Evolutionary conservation across 2,797 vertebrate species (phyloP).

Genomic region (Manis pentadactyla): DNA sequence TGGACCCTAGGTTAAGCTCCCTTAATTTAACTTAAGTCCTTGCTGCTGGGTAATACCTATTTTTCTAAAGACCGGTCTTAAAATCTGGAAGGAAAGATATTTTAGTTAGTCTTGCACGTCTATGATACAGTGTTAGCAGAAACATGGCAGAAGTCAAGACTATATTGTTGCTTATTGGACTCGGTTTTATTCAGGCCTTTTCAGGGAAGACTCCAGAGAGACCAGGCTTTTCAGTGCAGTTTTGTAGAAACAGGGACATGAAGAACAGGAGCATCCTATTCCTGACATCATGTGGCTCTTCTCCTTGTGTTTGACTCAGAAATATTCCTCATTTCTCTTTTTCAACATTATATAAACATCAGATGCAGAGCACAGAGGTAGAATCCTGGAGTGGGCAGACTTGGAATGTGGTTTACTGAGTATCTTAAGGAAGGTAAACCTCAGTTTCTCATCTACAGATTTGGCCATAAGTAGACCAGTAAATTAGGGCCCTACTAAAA

Average conservation of each 20-base stretch:
- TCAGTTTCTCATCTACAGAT: background rate
- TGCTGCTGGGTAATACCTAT: background rate
- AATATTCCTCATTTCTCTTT: background rate
- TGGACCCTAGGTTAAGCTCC: constrained; percentile 15
- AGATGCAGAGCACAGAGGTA: background rate
- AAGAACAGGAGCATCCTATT: background rate
- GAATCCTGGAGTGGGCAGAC: background rate
- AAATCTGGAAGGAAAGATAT: constrained; percentile 4
- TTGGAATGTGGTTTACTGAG: background rate
- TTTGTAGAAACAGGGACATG: background rate
- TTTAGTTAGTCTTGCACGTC: background rate
- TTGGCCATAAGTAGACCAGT: background rate
- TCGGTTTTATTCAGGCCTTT: background rate
- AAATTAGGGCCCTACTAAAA: background rate
- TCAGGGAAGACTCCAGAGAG: background rate
- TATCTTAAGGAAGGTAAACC: background rate
- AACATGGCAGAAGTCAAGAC: background rate
- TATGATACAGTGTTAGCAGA: background rate
- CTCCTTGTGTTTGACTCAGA: background rate
- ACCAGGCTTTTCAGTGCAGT: background rate
- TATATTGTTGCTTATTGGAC: background rate
- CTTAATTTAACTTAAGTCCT: constrained; percentile 55
- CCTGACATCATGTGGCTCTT: background rate
- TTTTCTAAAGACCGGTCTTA: constrained; percentile 7
- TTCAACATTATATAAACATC: background rate